Conservation (phyloP, 2,113 vertebrate genomes). For the Sphaerodactylus townsendi region DNA sequence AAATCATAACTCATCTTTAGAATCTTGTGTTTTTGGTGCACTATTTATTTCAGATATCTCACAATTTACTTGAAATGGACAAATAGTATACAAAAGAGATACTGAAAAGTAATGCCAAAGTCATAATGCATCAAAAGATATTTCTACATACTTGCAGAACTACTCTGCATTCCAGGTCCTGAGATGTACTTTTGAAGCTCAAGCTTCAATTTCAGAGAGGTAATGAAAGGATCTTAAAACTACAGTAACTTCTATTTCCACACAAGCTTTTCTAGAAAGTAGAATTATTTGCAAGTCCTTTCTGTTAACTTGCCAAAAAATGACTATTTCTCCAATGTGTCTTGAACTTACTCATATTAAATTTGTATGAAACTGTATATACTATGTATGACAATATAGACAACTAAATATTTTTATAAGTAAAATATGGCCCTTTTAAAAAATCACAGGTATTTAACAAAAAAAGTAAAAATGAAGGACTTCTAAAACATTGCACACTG, state of each 20-base stretch:
- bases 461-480: not conserved
- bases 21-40: not conserved
- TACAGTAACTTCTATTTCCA: not conserved
- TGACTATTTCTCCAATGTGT: not conserved
- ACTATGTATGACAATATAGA: not conserved
- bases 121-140: not conserved
- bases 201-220: not conserved
- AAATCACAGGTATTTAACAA: not conserved
- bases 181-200: not conserved
- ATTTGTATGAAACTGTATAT: not conserved
- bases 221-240: not conserved
- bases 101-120: not conserved
- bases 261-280: not conserved
- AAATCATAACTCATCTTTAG: not conserved
- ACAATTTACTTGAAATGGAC: not conserved
- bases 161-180: not conserved
- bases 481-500: conserved; percentile 27
- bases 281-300: not conserved
- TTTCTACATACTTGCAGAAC: not conserved
- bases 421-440: conserved; percentile 1
- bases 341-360: not conserved
- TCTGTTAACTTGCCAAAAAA: not conserved
- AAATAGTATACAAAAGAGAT: not conserved
- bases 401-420: not conserved
- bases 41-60: not conserved